Conservation (phyloP, 1,140 invertebrate genomes). For the Sinella curviseta region DNA sequence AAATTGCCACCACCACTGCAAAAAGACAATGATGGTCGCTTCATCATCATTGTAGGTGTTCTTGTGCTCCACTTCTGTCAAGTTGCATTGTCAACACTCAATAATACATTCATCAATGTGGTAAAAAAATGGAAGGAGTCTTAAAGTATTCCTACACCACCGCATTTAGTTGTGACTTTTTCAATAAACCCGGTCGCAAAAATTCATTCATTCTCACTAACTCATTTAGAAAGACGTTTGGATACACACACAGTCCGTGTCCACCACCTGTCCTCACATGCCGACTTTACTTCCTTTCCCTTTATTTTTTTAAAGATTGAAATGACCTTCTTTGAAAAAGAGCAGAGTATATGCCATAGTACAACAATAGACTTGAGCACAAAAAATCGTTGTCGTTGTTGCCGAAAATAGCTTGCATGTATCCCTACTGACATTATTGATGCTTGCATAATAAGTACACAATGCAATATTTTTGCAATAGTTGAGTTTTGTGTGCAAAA, state of each 20-base stretch:
- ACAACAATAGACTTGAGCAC: neutral
- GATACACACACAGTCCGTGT: neutral
- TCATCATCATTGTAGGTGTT: neutral
- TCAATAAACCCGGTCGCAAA: neutral
- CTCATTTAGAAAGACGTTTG: neutral
- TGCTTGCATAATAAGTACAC: too few species aligned
- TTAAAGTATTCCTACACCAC: too few species aligned
- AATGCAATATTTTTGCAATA: too few species aligned
- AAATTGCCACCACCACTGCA: too few species aligned
- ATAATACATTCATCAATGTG: neutral
- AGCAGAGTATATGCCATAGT: neutral
- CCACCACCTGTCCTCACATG: neutral
- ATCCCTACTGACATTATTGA: too few species aligned
- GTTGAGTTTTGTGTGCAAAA: too few species aligned
- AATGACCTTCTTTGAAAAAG: neutral
- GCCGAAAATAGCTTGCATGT: too few species aligned
- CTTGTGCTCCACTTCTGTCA: slow-evolving; percentile 10
- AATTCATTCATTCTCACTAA: neutral
- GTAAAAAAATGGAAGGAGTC: neutral
- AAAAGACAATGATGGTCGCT: neutral
- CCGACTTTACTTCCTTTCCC: slow-evolving; percentile 6
- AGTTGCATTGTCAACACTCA: neutral
- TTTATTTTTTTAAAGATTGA: neutral
- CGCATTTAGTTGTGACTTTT: neutral
- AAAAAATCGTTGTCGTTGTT: too few species aligned